phyloP scores from a whole-genome alignment of 2,113 vertebrate genomes.

The Phalacrocorax carbo region DNA sequence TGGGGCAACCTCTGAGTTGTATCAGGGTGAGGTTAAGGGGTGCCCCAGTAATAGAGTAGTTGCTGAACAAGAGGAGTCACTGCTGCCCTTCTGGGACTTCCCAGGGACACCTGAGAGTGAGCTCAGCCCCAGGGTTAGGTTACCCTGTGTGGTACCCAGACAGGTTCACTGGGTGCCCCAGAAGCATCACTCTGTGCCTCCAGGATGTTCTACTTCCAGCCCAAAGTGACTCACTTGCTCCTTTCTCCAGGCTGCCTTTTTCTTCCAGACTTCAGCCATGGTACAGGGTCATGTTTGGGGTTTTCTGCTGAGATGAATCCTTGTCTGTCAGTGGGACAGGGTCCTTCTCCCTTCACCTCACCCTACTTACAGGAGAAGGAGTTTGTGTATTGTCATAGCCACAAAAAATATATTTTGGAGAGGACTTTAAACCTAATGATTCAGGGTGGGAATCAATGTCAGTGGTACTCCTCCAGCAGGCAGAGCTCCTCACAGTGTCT shows the following conservation, averaged over 20 bases:
- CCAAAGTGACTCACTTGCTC: neutral
- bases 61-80: neutral
- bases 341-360: neutral
- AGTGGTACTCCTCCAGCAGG: neutral
- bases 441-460: neutral
- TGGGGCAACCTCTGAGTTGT: neutral
- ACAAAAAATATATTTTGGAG: neutral
- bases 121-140: neutral
- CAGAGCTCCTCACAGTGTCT: neutral
- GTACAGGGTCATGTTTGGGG: neutral
- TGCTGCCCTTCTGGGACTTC: neutral
- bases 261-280: neutral
- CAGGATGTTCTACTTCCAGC: neutral
- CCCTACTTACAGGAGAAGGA: neutral
- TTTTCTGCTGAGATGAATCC: neutral
- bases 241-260: neutral
- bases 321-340: neutral
- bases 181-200: neutral
- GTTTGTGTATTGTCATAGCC: neutral
- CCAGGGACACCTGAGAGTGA: neutral
- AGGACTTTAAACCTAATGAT: neutral
- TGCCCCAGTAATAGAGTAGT: fast-evolving
- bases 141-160: neutral
- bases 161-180: neutral
- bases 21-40: neutral